phyloP scores from a whole-genome alignment of 2,797 vertebrate species.

The Eurystomus glaucurus region DNA sequence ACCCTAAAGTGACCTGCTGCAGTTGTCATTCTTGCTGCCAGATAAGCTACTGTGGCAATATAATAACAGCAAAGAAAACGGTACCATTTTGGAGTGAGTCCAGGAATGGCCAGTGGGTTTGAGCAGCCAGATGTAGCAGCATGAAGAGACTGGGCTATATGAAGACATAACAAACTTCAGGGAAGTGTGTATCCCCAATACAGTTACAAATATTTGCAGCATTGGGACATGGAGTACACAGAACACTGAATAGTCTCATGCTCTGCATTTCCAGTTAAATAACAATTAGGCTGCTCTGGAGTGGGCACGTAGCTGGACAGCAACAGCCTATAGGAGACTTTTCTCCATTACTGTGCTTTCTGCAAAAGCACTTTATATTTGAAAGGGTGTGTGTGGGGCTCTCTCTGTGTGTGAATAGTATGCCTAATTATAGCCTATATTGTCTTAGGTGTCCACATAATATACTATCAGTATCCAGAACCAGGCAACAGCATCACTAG shows the following conservation, averaged over 20 bases:
- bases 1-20: background rate
- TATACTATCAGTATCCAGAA: background rate
- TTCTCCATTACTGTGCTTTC: background rate
- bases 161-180: background rate
- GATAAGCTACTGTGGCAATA: background rate
- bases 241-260: background rate
- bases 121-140: background rate
- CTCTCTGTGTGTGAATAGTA: background rate
- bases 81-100: background rate
- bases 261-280: background rate
- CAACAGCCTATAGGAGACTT: background rate
- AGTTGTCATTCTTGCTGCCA: slow-evolving; percentile 10
- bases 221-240: background rate
- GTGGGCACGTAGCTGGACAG: background rate
- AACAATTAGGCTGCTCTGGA: background rate
- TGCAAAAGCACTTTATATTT: background rate
- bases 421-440: background rate
- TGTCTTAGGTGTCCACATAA: background rate
- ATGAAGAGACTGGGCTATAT: background rate
- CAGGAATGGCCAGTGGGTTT: background rate
- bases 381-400: background rate
- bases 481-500: background rate
- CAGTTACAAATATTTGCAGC: background rate
- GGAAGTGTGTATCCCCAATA: background rate
- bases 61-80: background rate